Evolutionary conservation across 2,888 invertebrate genomes (phyloP).

Genomic region (Harpalus rubripes): DNA sequence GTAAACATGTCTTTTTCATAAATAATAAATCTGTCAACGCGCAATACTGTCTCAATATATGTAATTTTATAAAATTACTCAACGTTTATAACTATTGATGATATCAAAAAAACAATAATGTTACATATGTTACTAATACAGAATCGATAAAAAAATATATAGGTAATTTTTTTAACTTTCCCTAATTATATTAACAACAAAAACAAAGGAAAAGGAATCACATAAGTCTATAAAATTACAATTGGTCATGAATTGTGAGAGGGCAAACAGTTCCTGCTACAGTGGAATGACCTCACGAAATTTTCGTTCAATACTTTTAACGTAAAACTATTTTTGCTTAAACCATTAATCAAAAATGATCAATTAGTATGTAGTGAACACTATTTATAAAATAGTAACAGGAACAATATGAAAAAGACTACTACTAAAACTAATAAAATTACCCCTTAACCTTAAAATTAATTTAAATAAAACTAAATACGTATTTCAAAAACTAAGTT

Average conservation of each 20-base stretch:
- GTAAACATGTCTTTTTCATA: no score
- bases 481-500: no score
- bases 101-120: not conserved
- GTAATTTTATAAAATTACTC: not conserved
- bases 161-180: not conserved
- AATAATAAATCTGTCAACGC: not conserved
- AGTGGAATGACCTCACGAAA: conserved; percentile 25
- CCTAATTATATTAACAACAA: not conserved
- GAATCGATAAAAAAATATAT: not conserved
- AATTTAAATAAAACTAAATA: no score
- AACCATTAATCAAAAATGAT: conserved; percentile 11
- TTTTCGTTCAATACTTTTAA: conserved; percentile 15
- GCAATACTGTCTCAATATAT: not conserved
- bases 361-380: no score
- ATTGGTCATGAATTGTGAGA: not conserved
- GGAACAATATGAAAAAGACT: no score
- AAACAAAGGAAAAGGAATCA: not conserved
- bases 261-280: not conserved
- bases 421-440: no score
- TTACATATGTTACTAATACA: not conserved
- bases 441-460: no score
- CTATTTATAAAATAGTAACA: no score
- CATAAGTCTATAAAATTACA: not conserved
- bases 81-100: not conserved
- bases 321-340: not conserved